Base-by-base conservation (phyloP, 2,888 invertebrate genomes). In the Epiblema foenella region DNA sequence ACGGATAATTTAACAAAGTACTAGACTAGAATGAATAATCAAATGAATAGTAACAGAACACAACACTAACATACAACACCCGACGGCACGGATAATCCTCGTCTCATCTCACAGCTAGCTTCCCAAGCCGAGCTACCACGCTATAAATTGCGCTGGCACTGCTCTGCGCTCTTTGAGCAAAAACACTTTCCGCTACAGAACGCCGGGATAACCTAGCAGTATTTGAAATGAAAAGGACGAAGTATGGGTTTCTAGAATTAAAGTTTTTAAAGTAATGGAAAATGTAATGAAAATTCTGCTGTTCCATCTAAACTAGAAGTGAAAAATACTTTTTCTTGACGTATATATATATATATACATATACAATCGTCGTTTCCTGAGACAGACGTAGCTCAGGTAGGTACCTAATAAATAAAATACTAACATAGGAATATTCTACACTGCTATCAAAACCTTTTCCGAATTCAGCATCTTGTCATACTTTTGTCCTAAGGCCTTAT, bases 111-210 rank as follows among this genome's bases (percentile, higher is more conserved):
- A 54, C 4, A 20, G 33, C 49, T 51, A 63, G 33, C 17, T 46
- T 2, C 0, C 20, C 12, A 9, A 24, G 59, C 18, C 20, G 42
- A 39, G 29, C 46, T 17, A 37, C 20, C 37, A 4, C 18, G 18
- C 37, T 18, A 63, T 63, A 63, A 63, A 63, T 63, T 63, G 37
- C 51, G 33, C 2, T 15, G 49, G 17, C 51, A 51, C 15, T 4
- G 24, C 52, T 63, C 20, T 11, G 15, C 20, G n/a, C 46, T n/a
- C 46, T 46, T 46, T 17, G 63, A 20, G 63, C 60, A 63, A 63
- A 63, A 63, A 63, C 63, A 63, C 51, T 63, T 63, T 18, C 63
- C 18, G 37, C 24, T 20, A 37, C 37, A 33, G 62, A 12, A 54
- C 52, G 20, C 20, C 46, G 46, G 33, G 49, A 51, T 51, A 52